Conservation (phyloP, 2,888 invertebrate species). For the Melinaea marsaeus region DNA sequence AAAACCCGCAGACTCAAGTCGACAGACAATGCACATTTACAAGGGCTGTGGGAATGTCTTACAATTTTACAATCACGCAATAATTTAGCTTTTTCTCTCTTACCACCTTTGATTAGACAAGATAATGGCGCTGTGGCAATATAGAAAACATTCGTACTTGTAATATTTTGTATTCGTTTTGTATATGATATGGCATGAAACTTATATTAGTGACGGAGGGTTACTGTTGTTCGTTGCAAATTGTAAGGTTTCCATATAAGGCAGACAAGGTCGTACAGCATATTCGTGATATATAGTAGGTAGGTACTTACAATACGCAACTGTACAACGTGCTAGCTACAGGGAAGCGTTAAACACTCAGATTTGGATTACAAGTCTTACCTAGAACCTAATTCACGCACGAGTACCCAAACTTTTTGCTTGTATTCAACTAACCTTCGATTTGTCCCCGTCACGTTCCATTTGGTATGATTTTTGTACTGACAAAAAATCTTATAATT, state of each 20-base stretch:
- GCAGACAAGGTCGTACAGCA: slow-evolving; percentile 21
- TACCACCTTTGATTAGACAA: neutral
- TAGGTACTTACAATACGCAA: no score
- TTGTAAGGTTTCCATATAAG: slow-evolving; percentile 28
- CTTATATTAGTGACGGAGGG: slow-evolving; percentile 6
- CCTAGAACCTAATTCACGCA: slow-evolving; percentile 18
- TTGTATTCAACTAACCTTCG: slow-evolving; percentile 33
- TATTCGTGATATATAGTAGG: no score
- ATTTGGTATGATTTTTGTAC: neutral
- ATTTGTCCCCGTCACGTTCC: slow-evolving; percentile 27
- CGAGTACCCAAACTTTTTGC: slow-evolving; percentile 20
- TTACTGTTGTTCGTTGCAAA: slow-evolving; percentile 21
- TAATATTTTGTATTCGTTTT: no score
- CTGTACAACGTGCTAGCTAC: no score
- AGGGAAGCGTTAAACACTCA: neutral
- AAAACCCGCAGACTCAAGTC: neutral
- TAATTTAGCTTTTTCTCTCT: neutral
- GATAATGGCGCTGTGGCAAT: neutral
- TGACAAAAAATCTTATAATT: neutral
- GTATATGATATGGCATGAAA: no score
- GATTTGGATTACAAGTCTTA: neutral
- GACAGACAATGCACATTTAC: neutral
- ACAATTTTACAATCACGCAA: neutral
- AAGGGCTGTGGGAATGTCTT: slow-evolving; percentile 4
- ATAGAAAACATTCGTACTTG: no score